Evolutionary conservation across 2,113 vertebrate genomes (phyloP).

Genomic region (Delphinus delphis): DNA sequence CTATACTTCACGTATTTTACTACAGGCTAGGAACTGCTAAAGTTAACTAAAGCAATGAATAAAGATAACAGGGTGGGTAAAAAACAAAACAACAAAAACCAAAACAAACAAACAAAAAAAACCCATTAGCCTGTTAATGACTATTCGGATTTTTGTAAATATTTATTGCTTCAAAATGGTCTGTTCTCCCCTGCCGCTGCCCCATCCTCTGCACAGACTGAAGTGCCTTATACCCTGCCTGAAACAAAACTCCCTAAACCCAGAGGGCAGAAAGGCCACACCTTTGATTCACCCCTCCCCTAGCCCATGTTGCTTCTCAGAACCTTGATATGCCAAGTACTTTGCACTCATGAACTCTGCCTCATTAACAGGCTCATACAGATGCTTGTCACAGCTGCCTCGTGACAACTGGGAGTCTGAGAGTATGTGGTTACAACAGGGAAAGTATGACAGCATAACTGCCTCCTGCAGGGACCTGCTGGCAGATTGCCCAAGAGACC

Average conservation of each 20-base stretch:
- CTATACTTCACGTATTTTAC: constrained; percentile 42
- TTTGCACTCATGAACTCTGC: constrained; percentile 57
- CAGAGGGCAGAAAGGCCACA: neutral
- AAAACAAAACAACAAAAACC: neutral
- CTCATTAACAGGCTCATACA: constrained; percentile 35
- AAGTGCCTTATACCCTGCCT: neutral
- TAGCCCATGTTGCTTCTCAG: neutral
- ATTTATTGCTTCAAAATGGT: neutral
- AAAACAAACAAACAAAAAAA: neutral
- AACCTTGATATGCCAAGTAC: constrained; percentile 37
- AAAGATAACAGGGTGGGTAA: constrained; percentile 49
- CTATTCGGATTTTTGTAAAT: constrained; percentile 23
- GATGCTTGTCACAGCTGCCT: constrained; percentile 61
- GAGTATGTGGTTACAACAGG: constrained; percentile 11
- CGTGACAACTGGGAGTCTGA: neutral
- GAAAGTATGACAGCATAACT: constrained; percentile 20
- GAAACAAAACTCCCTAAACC: neutral
- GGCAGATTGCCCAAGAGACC: constrained; percentile 38
- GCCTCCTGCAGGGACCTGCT: neutral
- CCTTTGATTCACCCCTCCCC: neutral
- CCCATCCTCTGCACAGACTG: neutral
- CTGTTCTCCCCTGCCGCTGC: neutral
- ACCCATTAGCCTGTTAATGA: neutral
- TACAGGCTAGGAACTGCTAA: constrained; percentile 55
- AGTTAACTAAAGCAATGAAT: constrained; percentile 61